Conservation (phyloP, 2,113 vertebrate species). For the Talpa occidentalis region DNA sequence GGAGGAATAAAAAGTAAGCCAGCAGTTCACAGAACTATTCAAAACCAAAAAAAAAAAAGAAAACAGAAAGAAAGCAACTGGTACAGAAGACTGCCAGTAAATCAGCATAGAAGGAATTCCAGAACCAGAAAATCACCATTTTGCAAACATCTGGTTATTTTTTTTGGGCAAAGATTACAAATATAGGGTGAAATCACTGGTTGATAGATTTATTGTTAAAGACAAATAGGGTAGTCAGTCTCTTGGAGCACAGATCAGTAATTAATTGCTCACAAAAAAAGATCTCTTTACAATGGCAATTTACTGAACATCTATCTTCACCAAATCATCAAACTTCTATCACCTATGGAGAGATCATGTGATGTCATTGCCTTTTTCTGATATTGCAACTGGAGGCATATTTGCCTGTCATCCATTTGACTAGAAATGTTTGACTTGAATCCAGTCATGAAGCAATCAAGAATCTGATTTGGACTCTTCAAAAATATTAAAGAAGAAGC, state of each 20-base stretch:
- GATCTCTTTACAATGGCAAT: background rate
- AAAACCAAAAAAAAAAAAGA: background rate
- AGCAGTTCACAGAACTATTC: background rate
- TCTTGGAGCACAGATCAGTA: background rate
- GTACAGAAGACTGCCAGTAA: background rate
- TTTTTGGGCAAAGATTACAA: background rate
- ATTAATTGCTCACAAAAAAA: background rate
- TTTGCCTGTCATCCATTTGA: background rate
- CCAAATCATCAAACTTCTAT: background rate
- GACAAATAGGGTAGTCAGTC: background rate
- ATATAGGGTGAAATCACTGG: background rate
- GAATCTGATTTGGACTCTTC: background rate
- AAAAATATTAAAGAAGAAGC: background rate
- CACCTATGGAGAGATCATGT: background rate
- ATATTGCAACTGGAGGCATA: background rate
- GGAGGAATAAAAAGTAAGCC: background rate
- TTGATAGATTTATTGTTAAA: background rate
- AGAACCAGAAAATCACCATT: slow-evolving; percentile 6
- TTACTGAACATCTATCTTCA: background rate
- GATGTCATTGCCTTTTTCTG: background rate
- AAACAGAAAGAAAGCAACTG: background rate
- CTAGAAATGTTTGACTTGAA: background rate
- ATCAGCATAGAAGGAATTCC: background rate
- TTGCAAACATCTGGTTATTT: background rate
- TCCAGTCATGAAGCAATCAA: background rate